Percentiles rank a stretch among this genome's conserved stretches.
Evolutionary conservation across 2,888 invertebrate genomes (phyloP).

Genomic region (Drosophila nr. perissopoda): DNA sequence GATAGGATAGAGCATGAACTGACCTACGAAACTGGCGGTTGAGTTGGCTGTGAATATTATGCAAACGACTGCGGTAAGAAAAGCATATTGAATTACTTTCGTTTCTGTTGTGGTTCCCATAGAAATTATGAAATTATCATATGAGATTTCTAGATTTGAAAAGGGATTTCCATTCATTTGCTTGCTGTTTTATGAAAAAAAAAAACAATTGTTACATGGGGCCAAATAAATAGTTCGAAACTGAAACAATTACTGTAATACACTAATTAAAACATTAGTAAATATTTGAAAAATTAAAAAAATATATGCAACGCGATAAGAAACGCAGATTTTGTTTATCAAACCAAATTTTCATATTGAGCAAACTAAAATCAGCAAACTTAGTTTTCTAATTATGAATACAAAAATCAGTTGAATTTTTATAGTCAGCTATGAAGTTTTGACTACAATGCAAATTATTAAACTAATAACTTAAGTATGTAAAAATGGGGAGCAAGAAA

Average conservation of each 20-base stretch:
- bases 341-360: not conserved
- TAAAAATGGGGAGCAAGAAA: constrained; percentile 47
- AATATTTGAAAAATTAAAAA: not conserved
- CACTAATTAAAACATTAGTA: not conserved
- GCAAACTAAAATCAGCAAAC: not conserved
- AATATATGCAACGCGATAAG: not conserved
- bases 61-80: constrained; percentile 31
- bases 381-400: constrained; percentile 21
- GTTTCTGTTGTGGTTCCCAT: constrained; percentile 1
- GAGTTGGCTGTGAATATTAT: constrained; percentile 24
- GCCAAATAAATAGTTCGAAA: not conserved
- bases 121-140: constrained; percentile 12
- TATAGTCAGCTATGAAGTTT: constrained; percentile 22
- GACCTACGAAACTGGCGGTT: constrained; percentile 20
- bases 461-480: constrained; percentile 72
- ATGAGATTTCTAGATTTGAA: not conserved
- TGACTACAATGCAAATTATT: constrained; percentile 66
- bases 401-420: constrained; percentile 30
- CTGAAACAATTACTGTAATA: not conserved
- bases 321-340: not conserved
- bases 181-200: not conserved
- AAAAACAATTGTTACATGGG: not conserved
- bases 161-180: not conserved
- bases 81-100: constrained; percentile 19
- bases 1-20: constrained; percentile 1